Evolutionary conservation across 2,113 vertebrate genomes (phyloP), one percentile per base, ranked within the genome.

Genomic region (Boleophthalmus pectinirostris): DNA sequence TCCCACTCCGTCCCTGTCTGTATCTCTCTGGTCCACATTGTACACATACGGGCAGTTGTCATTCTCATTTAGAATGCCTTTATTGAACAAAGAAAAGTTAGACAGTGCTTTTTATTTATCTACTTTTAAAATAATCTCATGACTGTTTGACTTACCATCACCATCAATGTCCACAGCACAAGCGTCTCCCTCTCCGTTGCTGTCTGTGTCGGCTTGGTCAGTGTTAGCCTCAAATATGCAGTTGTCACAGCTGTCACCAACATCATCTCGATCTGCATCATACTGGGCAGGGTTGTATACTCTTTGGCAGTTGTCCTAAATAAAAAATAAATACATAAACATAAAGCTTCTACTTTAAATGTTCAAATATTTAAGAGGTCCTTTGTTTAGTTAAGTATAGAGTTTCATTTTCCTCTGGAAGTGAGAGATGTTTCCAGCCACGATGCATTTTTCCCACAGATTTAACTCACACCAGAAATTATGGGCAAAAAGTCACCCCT

Each of bases 1-100:
- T 88, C 98, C 98, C 75, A 99, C 95, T 9, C 97, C 96, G 61
- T 99, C 98, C 79, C 95, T 89, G 70, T 99, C 98, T 3, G 93
- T 97, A 74, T 99, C 98, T 75, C 91, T 96, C 93, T 99, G 98
- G 88, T 99, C 97, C 86, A 96, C 95, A 0, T 99, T 99, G 89
- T 99, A 99, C 61, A 99, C 95, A 58, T 97, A 98, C 0, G 97
- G 96, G 84, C 98, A 99, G 74, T 99, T 99, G 88, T 99, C 98
- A 33, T 88, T 91, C 89, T 97, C 97, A 43, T 99, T 99, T 83
- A 98, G 93, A 89, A 99, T 94, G 5, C 96, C 98, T 99, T 86
- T 18, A 43, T 80, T 53, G 51, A 33, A 18, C 16, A 84, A 81
- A 33, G 29, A 84, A 2, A 29, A 51, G 3, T 73, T 74, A 82